Conservation (phyloP, 1,140 invertebrate species). For the Oppia nitens region DNA sequence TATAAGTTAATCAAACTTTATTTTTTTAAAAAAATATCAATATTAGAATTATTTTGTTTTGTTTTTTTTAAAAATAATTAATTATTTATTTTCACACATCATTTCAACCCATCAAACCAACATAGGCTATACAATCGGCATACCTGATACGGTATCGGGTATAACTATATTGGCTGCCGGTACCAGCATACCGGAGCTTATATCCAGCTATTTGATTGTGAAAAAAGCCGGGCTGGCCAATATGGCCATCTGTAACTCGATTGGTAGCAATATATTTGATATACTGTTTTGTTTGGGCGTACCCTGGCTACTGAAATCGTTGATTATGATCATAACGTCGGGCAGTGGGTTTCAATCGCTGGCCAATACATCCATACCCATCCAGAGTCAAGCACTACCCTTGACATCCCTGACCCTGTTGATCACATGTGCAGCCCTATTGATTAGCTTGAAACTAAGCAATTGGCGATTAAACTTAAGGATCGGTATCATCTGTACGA, state of each 20-base stretch:
- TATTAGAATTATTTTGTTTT: too few species aligned
- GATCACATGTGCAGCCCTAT: conserved; percentile 18
- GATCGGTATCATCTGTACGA: conserved; percentile 16
- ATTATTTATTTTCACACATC: neutral
- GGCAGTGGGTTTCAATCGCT: conserved; percentile 1
- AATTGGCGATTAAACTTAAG: conserved; percentile 20
- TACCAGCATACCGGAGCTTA: conserved; percentile 23
- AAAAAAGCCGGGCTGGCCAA: conserved; percentile 26
- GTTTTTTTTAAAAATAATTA: neutral
- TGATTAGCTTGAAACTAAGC: conserved; percentile 17
- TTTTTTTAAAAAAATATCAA: too few species aligned
- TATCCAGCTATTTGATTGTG: conserved; percentile 20
- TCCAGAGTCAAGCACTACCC: conserved; percentile 22
- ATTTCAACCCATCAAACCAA: neutral
- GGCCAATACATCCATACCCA: conserved; percentile 11
- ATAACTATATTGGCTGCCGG: conserved; percentile 23
- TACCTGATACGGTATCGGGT: conserved; percentile 23
- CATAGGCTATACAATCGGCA: conserved; percentile 21
- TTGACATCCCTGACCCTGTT: conserved; percentile 21
- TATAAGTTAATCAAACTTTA: too few species aligned
- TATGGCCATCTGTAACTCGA: conserved; percentile 65
- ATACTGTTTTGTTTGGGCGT: conserved; percentile 63
- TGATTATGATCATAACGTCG: conserved; percentile 45
- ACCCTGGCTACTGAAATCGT: conserved; percentile 41
- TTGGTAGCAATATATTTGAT: conserved; percentile 67